These are phyloP conservation scores for Sminthurinus signatus DNA, from an alignment of 1,140 invertebrate genomes.

Conservation along the genomic window DNA sequence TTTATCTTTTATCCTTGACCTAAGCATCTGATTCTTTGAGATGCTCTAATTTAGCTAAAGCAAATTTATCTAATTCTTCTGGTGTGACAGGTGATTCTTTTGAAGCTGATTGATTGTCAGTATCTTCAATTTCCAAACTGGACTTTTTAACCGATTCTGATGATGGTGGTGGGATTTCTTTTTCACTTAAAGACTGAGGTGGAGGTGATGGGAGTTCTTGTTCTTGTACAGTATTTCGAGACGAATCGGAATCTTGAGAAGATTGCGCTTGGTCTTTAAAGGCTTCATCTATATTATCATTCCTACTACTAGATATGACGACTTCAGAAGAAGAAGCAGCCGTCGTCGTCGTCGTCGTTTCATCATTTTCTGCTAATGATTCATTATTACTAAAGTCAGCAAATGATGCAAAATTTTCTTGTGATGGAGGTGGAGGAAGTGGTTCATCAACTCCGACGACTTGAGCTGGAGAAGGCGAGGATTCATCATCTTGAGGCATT, in stretches of 20 bases:
- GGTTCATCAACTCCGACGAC: conserved; percentile 40
- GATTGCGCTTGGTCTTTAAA: conserved; percentile 5
- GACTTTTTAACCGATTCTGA: conserved; percentile 23
- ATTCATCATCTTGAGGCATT: conserved; percentile 41
- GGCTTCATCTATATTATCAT: not conserved
- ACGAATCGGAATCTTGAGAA: not conserved
- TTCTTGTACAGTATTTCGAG: conserved; percentile 38
- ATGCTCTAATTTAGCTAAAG: conserved; percentile 71
- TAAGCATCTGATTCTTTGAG: conserved; percentile 84
- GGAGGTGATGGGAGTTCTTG: conserved; percentile 42
- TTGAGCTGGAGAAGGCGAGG: conserved; percentile 29
- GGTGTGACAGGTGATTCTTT: conserved; percentile 53
- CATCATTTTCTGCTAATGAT: not conserved
- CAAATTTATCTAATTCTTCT: conserved; percentile 74
- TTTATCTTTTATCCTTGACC: too few relatives aligned
- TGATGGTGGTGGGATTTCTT: not conserved
- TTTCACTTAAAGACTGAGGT: conserved; percentile 51
- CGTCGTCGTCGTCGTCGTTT: not conserved
- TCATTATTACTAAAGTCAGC: conserved; percentile 20
- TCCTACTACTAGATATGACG: too few relatives aligned
- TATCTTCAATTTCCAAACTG: conserved; percentile 34
- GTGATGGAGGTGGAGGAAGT: conserved; percentile 27
- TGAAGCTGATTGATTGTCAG: not conserved
- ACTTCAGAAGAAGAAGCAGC: not conserved
- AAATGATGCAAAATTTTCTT: conserved; percentile 18